Evolutionary conservation across 2,797 vertebrate species (phyloP).

Genomic region (Tarsius wallacei): DNA sequence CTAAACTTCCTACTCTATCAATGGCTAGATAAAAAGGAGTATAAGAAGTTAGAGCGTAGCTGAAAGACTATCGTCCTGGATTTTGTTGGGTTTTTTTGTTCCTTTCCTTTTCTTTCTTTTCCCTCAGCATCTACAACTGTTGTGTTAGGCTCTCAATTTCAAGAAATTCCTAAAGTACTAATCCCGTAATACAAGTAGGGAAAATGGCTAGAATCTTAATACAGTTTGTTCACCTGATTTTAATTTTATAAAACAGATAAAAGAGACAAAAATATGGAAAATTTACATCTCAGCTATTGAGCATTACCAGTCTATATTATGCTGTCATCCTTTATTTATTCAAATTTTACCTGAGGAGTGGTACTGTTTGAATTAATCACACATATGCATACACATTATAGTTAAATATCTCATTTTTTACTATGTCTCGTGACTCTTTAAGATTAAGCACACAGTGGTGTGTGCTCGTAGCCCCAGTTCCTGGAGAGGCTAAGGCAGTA

Average conservation of each 20-base stretch:
- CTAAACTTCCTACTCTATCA: no score
- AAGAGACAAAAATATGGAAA: background rate
- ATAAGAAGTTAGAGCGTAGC: conserved; percentile 15
- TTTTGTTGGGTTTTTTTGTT: background rate
- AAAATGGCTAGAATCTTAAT: conserved; percentile 51
- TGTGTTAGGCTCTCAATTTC: conserved; percentile 18
- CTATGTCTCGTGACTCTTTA: background rate
- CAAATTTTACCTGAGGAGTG: background rate
- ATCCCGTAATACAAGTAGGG: background rate
- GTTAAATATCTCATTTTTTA: conserved; percentile 51
- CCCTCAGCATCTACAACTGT: background rate
- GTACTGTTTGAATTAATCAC: conserved; percentile 35
- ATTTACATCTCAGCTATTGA: background rate
- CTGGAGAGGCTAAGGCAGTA: background rate
- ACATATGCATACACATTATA: background rate
- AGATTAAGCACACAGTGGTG: background rate
- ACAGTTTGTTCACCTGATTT: conserved; percentile 16
- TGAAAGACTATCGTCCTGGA: background rate
- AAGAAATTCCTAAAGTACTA: background rate
- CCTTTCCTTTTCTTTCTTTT: background rate
- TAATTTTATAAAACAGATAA: conserved; percentile 37
- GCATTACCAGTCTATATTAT: background rate
- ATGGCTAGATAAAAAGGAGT: background rate
- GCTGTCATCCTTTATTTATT: conserved; percentile 23
- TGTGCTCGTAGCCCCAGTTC: background rate